Percentiles rank a stretch among this genome's conserved stretches.
These are phyloP conservation scores for Philhelius pedissequus DNA, from an alignment of 2,888 invertebrate species.

Conservation along the genomic window DNA sequence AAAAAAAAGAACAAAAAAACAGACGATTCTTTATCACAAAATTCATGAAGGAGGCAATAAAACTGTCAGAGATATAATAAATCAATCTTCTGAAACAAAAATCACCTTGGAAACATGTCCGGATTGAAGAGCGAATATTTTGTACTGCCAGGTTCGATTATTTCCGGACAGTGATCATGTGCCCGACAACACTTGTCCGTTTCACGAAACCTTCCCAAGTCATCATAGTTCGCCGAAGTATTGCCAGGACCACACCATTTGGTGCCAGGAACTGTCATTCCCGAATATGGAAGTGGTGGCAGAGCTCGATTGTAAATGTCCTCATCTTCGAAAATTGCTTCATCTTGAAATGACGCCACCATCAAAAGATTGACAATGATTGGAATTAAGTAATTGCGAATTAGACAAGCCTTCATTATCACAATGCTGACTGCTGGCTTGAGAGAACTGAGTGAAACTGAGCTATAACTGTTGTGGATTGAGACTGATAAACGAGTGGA, in stretches of 20 bases:
- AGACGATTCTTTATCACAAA: background rate
- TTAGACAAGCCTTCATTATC: slow-evolving; percentile 33
- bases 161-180: slow-evolving; percentile 83
- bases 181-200: slow-evolving; percentile 93
- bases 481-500: background rate
- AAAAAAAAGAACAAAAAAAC: background rate
- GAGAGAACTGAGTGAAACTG: background rate
- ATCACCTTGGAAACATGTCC: slow-evolving; percentile 76
- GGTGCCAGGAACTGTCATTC: slow-evolving; percentile 83
- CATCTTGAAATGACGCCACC: slow-evolving; percentile 71
- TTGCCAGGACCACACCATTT: slow-evolving; percentile 94
- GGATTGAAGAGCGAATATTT: slow-evolving; percentile 75
- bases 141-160: slow-evolving; percentile 73
- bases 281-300: slow-evolving; percentile 73
- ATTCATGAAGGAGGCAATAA: background rate
- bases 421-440: background rate
- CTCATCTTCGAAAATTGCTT: slow-evolving; percentile 77
- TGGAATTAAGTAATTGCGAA: background rate
- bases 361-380: slow-evolving; percentile 4
- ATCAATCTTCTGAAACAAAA: too few relatives aligned
- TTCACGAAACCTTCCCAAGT: slow-evolving; percentile 88
- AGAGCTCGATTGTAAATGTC: slow-evolving; percentile 76
- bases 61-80: background rate
- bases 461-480: background rate
- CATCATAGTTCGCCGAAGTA: slow-evolving; percentile 86